Evolutionary conservation across 2,797 vertebrate genomes (phyloP).

Genomic region (Sebastes alutus): DNA sequence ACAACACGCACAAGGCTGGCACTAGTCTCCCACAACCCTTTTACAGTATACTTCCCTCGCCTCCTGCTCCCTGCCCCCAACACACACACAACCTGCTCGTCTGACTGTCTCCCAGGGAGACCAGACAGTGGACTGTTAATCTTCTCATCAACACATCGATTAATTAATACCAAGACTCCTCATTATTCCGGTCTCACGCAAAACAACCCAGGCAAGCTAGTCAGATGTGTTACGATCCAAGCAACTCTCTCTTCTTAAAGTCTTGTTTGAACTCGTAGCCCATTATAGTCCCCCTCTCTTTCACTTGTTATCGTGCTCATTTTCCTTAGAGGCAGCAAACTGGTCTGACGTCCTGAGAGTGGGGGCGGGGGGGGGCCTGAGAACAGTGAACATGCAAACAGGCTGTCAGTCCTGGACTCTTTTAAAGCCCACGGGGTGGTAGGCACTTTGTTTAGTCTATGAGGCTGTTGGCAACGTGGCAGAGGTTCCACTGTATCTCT

Average conservation of each 20-base stretch:
- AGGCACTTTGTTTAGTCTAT: slow-evolving; percentile 75
- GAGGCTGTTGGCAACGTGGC: slow-evolving; percentile 63
- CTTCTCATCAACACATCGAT: slow-evolving; percentile 64
- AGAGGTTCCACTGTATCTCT: slow-evolving; percentile 53
- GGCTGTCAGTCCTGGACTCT: slow-evolving; percentile 42
- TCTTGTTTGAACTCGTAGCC: slow-evolving; percentile 53
- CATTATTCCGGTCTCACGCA: slow-evolving; percentile 52
- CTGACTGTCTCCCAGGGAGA: slow-evolving; percentile 63
- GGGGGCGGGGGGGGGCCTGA: neutral
- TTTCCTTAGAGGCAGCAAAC: slow-evolving; percentile 55
- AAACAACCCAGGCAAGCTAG: slow-evolving; percentile 38
- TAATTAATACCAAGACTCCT: slow-evolving; percentile 62
- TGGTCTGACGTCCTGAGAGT: slow-evolving; percentile 30
- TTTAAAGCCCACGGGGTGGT: slow-evolving; percentile 51
- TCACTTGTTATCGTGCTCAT: slow-evolving; percentile 37
- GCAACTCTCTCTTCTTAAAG: slow-evolving; percentile 13
- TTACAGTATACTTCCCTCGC: slow-evolving; percentile 55
- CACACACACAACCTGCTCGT: slow-evolving; percentile 31
- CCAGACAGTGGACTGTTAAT: slow-evolving; percentile 64
- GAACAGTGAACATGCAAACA: slow-evolving; percentile 54
- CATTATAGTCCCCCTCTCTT: slow-evolving; percentile 27
- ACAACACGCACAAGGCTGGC: slow-evolving; percentile 43
- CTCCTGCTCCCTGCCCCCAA: slow-evolving; percentile 32
- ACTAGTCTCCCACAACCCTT: slow-evolving; percentile 41
- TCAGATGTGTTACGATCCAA: slow-evolving; percentile 26